Evolutionary conservation across 2,113 vertebrate genomes (phyloP).

Genomic region (Mustela nigripes): DNA sequence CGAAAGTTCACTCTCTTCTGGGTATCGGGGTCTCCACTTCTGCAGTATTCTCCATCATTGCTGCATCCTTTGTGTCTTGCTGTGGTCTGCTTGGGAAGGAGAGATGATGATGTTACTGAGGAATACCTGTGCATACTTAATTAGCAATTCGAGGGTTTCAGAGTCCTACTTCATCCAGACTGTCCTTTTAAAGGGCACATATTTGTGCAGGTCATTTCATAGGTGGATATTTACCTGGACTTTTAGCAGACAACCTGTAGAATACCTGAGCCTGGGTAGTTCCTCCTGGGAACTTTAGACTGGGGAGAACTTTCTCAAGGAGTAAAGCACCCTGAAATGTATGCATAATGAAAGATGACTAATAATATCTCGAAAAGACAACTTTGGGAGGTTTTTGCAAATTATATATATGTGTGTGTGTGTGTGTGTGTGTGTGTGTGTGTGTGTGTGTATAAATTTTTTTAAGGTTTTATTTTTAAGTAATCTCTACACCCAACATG

Average conservation of each 20-base stretch:
- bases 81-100: neutral
- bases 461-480: neutral
- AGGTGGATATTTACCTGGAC: neutral
- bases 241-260: slow-evolving; percentile 63
- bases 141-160: neutral
- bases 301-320: slow-evolving; percentile 13
- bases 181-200: neutral
- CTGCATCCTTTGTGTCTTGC: neutral
- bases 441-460: neutral
- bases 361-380: slow-evolving; percentile 19
- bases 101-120: neutral
- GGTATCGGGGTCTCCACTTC: neutral
- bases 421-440: no score
- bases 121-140: neutral
- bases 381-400: neutral
- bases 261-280: neutral
- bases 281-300: neutral
- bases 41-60: neutral
- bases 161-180: neutral
- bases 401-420: neutral
- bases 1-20: neutral
- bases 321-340: neutral
- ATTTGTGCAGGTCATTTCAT: neutral
- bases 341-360: neutral
- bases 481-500: neutral